These are phyloP conservation scores for Spinus pinus DNA, from an alignment of 2,797 vertebrate genomes.

Conservation along the genomic window DNA sequence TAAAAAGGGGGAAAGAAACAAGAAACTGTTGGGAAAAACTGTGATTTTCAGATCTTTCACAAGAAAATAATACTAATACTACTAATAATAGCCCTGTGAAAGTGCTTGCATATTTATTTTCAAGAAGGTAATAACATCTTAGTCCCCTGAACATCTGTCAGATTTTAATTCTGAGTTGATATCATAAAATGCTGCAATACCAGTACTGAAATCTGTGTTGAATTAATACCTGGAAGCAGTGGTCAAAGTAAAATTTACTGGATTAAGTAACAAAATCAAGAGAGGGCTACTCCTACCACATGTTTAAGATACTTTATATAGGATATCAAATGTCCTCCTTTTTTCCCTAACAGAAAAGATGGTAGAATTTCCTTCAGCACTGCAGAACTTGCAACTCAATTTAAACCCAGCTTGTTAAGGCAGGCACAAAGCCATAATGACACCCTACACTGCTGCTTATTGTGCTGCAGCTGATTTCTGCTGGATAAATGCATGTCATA, in stretches of 20 bases:
- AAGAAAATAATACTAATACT: neutral
- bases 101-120: neutral
- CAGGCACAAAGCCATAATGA: neutral
- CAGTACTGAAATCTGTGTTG: accelerated
- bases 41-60: neutral
- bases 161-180: neutral
- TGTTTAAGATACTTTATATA: neutral
- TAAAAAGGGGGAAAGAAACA: neutral
- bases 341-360: neutral
- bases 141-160: neutral
- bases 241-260: neutral
- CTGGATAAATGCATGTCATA: neutral
- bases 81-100: neutral
- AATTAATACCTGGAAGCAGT: neutral
- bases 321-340: neutral
- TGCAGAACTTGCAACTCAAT: neutral
- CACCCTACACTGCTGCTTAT: neutral
- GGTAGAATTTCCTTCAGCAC: neutral
- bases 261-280: neutral
- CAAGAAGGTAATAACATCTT: neutral
- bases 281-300: neutral
- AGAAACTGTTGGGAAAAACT: neutral
- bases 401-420: neutral
- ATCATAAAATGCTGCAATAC: neutral
- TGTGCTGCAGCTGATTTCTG: neutral